phyloP scores from a whole-genome alignment of 1,140 invertebrate species.

The Globodera ellingtonae region DNA sequence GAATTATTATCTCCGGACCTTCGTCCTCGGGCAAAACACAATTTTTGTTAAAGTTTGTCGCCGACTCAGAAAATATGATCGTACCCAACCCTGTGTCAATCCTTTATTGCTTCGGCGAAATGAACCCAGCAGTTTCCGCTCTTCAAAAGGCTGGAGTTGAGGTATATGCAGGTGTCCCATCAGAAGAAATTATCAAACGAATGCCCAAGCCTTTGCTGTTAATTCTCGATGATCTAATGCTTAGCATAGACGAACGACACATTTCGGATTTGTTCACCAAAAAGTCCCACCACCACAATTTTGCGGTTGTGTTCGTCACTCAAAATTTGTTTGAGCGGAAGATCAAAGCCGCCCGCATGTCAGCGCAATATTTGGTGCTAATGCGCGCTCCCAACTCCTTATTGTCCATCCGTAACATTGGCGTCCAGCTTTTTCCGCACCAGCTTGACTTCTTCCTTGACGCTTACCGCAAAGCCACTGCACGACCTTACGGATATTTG shows the following conservation, averaged over 20 bases:
- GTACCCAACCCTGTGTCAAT: background rate
- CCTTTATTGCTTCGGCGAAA: constrained; percentile 21
- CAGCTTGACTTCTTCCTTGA: constrained; percentile 22
- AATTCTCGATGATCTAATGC: constrained; percentile 13
- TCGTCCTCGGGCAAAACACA: constrained; percentile 7
- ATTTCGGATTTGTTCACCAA: constrained; percentile 23
- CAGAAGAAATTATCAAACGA: constrained; percentile 10
- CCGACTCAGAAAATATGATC: background rate
- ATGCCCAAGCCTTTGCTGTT: background rate
- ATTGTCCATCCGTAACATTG: constrained; percentile 1
- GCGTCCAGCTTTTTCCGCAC: constrained; percentile 13
- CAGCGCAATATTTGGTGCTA: constrained; percentile 14
- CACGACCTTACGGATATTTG: constrained; percentile 17
- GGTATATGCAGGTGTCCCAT: constrained; percentile 15
- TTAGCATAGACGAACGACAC: constrained; percentile 6
- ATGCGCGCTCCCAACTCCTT: constrained; percentile 14
- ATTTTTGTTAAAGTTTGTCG: constrained; percentile 14
- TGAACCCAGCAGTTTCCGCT: background rate
- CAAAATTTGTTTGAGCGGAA: constrained; percentile 25
- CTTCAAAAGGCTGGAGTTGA: constrained; percentile 12
- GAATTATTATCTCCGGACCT: constrained; percentile 10
- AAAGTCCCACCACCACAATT: constrained; percentile 18
- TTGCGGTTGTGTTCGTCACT: constrained; percentile 14
- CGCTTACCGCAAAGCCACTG: constrained; percentile 18
- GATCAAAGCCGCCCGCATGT: constrained; percentile 20